phyloP scores from a whole-genome alignment of 2,113 vertebrate genomes.

The Oncorhynchus keta region DNA sequence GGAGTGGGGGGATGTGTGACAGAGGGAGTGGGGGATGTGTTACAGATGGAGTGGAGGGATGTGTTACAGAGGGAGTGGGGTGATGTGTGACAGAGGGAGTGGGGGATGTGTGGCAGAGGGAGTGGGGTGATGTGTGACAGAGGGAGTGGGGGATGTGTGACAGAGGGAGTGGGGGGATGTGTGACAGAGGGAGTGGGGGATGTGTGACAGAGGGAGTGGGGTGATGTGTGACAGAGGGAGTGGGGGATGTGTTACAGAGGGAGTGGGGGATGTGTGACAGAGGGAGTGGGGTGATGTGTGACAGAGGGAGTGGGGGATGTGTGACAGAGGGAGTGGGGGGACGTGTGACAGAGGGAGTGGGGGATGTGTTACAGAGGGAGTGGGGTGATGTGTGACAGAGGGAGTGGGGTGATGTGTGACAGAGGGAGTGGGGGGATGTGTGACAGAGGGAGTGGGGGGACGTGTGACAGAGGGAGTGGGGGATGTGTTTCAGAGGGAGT shows the following conservation, averaged over 20 bases:
- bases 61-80: no score
- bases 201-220: constrained; percentile 15
- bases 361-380: no score
- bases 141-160: constrained; percentile 9
- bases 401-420: not conserved
- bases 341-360: constrained; percentile 3
- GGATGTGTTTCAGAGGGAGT: constrained; percentile 1
- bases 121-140: constrained; percentile 15
- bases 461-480: not conserved
- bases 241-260: no score
- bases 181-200: constrained; percentile 1
- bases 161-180: no score
- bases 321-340: not conserved
- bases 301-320: constrained; percentile 15
- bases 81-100: constrained; percentile 12
- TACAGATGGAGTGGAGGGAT: not conserved
- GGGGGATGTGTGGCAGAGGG: constrained; percentile 14
- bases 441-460: not conserved
- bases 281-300: constrained; percentile 19
- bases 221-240: constrained; percentile 13
- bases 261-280: not conserved
- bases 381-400: constrained; percentile 8
- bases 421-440: constrained; percentile 1
- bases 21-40: constrained; percentile 2
- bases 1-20: constrained; percentile 14